A percentile compares a stretch with the other conserved stretches of the same genome.
phyloP scores from a whole-genome alignment of 2,888 invertebrate species.

The Uloborus plumipes region DNA sequence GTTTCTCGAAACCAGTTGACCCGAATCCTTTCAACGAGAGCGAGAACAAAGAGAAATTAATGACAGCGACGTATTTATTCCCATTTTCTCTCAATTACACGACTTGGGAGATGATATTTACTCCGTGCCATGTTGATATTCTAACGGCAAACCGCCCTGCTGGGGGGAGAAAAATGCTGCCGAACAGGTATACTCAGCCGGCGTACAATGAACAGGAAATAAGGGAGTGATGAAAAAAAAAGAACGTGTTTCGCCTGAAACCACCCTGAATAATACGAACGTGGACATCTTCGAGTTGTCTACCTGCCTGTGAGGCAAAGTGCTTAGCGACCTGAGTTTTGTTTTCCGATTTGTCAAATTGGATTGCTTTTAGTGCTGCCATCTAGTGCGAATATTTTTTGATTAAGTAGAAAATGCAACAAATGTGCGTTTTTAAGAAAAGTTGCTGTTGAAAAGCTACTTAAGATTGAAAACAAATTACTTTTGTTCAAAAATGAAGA shows the following conservation, averaged over 20 bases:
- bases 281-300: not conserved
- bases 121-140: constrained; percentile 5
- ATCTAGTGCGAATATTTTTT: constrained; percentile 11
- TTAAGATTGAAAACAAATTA: no score
- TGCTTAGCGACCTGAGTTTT: no score
- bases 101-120: no score
- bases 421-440: no score
- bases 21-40: no score
- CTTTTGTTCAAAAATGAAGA: no score
- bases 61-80: no score
- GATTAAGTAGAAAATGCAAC: not conserved
- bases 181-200: constrained; percentile 29
- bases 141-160: constrained; percentile 33
- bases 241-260: constrained; percentile 22
- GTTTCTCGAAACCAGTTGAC: no score
- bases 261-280: constrained; percentile 25
- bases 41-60: no score
- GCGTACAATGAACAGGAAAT: constrained; percentile 61
- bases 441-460: no score
- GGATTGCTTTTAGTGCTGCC: constrained; percentile 26
- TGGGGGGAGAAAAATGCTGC: constrained; percentile 30
- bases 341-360: not conserved
- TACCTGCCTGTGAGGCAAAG: not conserved
- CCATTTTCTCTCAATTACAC: no score
- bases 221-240: constrained; percentile 49